Base-by-base conservation (phyloP, 2,113 vertebrate genomes). In the Caretta caretta region DNA sequence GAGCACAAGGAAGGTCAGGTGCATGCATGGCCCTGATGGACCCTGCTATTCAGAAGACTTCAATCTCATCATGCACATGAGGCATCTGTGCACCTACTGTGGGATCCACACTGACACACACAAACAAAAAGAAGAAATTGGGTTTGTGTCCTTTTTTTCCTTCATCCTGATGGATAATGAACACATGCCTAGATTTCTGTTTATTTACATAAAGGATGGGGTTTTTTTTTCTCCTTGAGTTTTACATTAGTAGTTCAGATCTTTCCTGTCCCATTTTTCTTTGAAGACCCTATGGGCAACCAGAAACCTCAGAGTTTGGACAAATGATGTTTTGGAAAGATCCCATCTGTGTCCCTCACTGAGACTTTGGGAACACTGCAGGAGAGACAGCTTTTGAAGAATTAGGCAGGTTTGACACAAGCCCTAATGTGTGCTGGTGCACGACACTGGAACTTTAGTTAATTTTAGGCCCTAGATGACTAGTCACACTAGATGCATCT, bases 401-500 rank as follows among this genome's bases (percentile, higher is more conserved):
- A 82, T 50, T 80, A 83, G 85, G 27, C 0, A 3, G 49, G 72
- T 29, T 89, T 85, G 87, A 86, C 82, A 80, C 84, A 84, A 83
- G 87, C 86, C 81, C n/a, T 4, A 8, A 84, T 53, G 51, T 19
- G 2, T 57, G 65, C 83, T 89, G 84, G 92, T 93, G 62, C 83
- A 86, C 90, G 83, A 89, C 10, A 90, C 20, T n/a, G 62, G 79
- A 51, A 93, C 35, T 82, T 89, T 11, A 87, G 69, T 84, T 93
- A 83, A 93, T 83, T 90, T 96, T 57, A 87, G 54, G 86, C 3
- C 20, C 54, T 7, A 29, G 50, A 53, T 42, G 90, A 94, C 88
- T 88, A 80, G 95, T 94, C 87, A 27, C 56, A 76, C 78, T 88
- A 87, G 49, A 72, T n/a, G 78, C 56, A 86, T 65, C 49, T 88